Evolutionary conservation across 2,888 invertebrate genomes (phyloP).

Genomic region (Ecdyonurus torrentis): DNA sequence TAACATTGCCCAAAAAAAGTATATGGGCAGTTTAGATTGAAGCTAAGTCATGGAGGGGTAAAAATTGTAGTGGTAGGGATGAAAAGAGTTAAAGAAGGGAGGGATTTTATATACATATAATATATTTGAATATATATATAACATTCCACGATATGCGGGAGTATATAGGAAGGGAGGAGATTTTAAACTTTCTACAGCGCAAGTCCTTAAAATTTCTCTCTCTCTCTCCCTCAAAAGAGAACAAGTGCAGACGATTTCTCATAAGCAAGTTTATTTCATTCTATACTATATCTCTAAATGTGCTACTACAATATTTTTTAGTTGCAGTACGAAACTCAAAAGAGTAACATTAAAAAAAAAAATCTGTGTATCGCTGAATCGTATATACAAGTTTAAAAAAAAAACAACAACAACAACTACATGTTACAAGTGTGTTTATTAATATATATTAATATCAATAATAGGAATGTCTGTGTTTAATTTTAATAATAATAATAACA

Average conservation of each 20-base stretch:
- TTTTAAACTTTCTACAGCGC: background rate
- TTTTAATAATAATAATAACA: background rate
- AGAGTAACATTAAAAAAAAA: background rate
- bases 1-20: background rate
- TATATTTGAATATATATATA: background rate
- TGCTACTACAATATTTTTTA: no score
- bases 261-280: no score
- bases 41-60: background rate
- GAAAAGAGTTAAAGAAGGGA: background rate
- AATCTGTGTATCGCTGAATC: background rate
- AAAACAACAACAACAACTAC: no score
- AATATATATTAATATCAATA: background rate
- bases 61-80: background rate
- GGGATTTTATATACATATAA: no score
- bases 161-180: no score
- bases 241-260: no score
- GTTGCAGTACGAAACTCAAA: background rate
- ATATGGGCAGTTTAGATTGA: background rate
- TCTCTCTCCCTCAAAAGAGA: background rate
- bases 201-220: background rate
- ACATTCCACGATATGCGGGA: background rate
- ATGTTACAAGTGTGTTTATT: background rate
- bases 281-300: background rate
- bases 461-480: background rate
- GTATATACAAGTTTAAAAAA: no score